phyloP scores from a whole-genome alignment of 2,888 invertebrate genomes.

The Ecdyonurus torrentis region DNA sequence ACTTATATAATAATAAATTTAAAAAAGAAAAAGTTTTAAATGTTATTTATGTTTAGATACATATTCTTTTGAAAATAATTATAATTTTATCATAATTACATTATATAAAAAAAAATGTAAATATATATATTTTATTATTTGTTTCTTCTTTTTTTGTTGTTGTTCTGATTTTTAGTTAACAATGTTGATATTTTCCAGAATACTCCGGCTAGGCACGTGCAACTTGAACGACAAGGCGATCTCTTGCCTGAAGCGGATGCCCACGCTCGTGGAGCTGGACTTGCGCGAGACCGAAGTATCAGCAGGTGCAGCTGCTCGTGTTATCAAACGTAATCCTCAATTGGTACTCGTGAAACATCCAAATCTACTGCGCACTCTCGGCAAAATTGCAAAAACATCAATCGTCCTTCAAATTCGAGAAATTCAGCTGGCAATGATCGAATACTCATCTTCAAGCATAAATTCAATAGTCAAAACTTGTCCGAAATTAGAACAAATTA shows the following conservation, averaged over 20 bases:
- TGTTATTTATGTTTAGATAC: too few species aligned
- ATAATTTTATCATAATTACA: too few species aligned
- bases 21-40: too few species aligned
- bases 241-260: constrained; percentile 12
- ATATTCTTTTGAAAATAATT: too few species aligned
- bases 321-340: neutral
- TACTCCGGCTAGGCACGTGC: constrained; percentile 13
- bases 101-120: neutral
- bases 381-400: neutral
- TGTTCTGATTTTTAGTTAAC: too few species aligned
- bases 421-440: neutral
- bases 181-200: constrained; percentile 9
- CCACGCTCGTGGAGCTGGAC: constrained; percentile 14
- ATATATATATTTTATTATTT: neutral
- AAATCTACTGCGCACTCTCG: neutral
- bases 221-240: constrained; percentile 15
- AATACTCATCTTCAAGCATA: neutral
- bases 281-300: constrained; percentile 15
- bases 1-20: too few species aligned
- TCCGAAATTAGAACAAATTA: neutral
- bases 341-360: neutral
- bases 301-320: neutral
- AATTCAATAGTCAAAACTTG: neutral
- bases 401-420: neutral
- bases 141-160: neutral